These are phyloP conservation scores for Centropristis striata DNA, from an alignment of 2,113 vertebrate species.

Conservation along the genomic window DNA sequence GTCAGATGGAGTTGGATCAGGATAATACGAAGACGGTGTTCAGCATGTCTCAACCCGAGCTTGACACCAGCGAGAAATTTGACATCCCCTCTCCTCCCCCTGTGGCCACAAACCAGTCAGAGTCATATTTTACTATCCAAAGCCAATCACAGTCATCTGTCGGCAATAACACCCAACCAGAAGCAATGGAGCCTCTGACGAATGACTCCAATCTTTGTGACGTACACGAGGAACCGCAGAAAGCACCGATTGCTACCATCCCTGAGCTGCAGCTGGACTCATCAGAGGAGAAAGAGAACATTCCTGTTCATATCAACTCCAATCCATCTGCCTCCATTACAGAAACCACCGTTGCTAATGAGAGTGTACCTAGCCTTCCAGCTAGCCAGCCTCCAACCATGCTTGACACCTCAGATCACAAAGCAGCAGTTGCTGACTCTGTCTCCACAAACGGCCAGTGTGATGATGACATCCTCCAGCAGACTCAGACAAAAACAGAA, in stretches of 20 bases:
- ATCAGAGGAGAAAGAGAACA: background rate
- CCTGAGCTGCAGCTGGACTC: conserved; percentile 53
- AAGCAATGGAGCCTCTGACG: background rate
- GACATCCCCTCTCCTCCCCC: conserved; percentile 71
- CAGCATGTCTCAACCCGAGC: conserved; percentile 71
- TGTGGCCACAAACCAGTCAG: conserved; percentile 18
- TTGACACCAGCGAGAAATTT: conserved; percentile 48
- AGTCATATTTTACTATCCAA: background rate
- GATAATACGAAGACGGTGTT: background rate
- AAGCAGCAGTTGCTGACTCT: background rate
- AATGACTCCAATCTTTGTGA: accelerated
- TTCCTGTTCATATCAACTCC: background rate
- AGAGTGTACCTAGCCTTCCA: background rate
- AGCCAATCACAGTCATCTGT: background rate
- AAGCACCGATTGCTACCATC: conserved; percentile 55
- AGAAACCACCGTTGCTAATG: background rate
- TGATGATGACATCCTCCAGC: background rate
- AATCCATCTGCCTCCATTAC: background rate
- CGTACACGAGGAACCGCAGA: background rate
- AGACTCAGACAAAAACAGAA: background rate
- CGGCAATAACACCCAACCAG: background rate
- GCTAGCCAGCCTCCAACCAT: background rate
- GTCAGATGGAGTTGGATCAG: conserved; percentile 22
- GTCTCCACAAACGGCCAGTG: background rate
- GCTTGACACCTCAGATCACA: background rate